Conservation (phyloP, 2,797 vertebrate genomes). For the Tokudaia tokunoshimensis region DNA sequence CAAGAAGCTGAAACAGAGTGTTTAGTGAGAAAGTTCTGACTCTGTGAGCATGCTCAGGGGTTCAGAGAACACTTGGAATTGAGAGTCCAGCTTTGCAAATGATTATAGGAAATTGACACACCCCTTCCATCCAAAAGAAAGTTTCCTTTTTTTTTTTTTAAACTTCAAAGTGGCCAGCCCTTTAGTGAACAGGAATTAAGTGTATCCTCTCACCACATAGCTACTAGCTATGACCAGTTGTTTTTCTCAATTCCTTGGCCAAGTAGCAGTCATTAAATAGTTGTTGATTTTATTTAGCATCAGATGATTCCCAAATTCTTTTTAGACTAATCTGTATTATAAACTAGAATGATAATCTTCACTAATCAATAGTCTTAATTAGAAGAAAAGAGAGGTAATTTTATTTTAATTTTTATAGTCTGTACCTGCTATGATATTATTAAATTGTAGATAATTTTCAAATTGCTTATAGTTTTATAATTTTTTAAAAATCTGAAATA, state of each 20-base stretch:
- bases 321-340: neutral
- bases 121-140: neutral
- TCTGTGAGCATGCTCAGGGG: neutral
- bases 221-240: neutral
- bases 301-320: slow-evolving; percentile 9
- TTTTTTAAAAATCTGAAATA: slow-evolving; percentile 2
- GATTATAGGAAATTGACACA: neutral
- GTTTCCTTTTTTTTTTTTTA: neutral
- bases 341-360: neutral
- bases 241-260: neutral
- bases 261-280: neutral
- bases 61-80: neutral
- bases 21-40: neutral
- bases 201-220: neutral
- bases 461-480: neutral
- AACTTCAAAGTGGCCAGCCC: neutral
- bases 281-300: neutral
- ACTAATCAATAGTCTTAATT: slow-evolving; percentile 46
- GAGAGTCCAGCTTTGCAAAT: neutral
- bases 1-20: neutral
- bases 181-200: neutral
- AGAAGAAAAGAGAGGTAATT: neutral
- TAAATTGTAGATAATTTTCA: slow-evolving; percentile 38
- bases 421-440: neutral
- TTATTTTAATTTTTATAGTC: slow-evolving; percentile 12